Conservation (phyloP, 1,140 invertebrate genomes). For the Hypothenemus hampei region DNA sequence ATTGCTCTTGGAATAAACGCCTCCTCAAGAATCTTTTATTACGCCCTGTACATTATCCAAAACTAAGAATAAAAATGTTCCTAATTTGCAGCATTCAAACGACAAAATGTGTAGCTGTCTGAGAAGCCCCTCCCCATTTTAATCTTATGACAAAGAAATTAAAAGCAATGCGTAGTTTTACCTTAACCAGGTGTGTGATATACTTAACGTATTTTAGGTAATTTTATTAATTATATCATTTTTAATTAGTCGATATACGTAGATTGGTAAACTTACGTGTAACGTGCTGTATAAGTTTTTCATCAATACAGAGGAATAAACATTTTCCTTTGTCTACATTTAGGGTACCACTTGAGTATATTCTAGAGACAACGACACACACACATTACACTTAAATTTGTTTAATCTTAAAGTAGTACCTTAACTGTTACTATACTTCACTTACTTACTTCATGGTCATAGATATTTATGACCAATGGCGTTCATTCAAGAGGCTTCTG, state of each 20-base stretch:
- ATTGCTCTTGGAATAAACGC: no score
- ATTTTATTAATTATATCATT: constrained; percentile 18
- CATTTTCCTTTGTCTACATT: not conserved
- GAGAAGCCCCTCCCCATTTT: constrained; percentile 7
- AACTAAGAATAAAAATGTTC: no score
- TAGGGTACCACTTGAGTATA: constrained; percentile 2
- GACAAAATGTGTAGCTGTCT: no score
- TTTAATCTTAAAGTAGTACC: no score
- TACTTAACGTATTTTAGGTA: constrained; percentile 32
- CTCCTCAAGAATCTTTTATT: no score
- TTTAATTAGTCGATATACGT: constrained; percentile 16
- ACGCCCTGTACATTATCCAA: no score
- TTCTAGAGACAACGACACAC: constrained; percentile 45
- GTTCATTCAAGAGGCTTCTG: constrained; percentile 30
- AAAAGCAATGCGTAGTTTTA: constrained; percentile 40
- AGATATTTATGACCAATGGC: not conserved
- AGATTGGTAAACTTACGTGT: constrained; percentile 1
- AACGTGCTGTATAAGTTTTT: constrained; percentile 1
- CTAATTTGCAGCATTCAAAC: no score
- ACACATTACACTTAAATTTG: constrained; percentile 34
- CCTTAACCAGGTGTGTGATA: constrained; percentile 40
- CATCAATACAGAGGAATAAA: not conserved
- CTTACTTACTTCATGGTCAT: not conserved
- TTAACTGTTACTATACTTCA: constrained; percentile 16
- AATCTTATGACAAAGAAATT: constrained; percentile 32